phyloP scores from a whole-genome alignment of 2,113 vertebrate species.

The Montifringilla adamsi region DNA sequence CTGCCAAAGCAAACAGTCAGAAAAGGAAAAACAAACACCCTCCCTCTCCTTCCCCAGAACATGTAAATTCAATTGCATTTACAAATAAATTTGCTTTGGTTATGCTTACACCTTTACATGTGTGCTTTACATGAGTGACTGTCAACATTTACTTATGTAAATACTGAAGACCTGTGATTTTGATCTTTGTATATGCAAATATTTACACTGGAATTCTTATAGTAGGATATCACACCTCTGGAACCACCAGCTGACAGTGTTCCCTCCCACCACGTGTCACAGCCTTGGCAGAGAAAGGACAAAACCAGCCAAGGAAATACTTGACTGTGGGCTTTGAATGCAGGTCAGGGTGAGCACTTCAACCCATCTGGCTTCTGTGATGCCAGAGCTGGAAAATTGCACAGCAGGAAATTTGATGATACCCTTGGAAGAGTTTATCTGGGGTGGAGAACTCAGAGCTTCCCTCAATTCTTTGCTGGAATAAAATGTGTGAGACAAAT shows the following conservation, averaged over 20 bases:
- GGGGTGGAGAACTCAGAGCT: not conserved
- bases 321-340: not conserved
- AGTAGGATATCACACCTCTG: slow-evolving; percentile 41
- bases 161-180: slow-evolving; percentile 34
- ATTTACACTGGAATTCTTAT: slow-evolving; percentile 37
- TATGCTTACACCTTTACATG: slow-evolving; percentile 49
- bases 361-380: not conserved
- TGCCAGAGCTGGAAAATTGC: not conserved
- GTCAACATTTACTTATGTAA: slow-evolving; percentile 65
- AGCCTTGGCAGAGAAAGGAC: not conserved
- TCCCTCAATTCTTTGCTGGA: not conserved
- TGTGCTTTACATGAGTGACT: slow-evolving; percentile 32
- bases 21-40: slow-evolving; percentile 38
- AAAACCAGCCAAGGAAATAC: not conserved
- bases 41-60: slow-evolving; percentile 1
- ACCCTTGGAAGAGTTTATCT: not conserved
- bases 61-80: slow-evolving; percentile 45
- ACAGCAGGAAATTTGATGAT: not conserved
- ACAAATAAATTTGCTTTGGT: slow-evolving; percentile 52
- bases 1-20: slow-evolving; percentile 41
- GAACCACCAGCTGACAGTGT: not conserved
- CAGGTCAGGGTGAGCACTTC: not conserved
- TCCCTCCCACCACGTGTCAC: not conserved
- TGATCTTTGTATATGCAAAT: slow-evolving; percentile 58
- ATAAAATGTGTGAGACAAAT: not conserved